Base-by-base conservation (phyloP, 2,797 vertebrate genomes). In the Xiphorhynchus erythropygius region DNA sequence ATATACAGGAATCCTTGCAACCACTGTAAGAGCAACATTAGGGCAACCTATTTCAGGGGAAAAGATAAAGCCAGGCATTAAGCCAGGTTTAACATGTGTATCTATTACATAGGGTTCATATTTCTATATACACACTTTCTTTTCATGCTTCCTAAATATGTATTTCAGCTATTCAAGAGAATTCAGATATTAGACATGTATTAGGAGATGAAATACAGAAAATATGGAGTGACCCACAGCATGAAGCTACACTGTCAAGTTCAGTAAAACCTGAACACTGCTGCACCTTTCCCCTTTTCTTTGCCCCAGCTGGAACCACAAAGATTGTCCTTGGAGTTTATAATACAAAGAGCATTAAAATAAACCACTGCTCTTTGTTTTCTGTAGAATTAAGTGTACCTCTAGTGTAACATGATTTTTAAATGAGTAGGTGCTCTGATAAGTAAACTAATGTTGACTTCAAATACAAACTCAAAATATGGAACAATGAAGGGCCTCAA, bases 321-420 rank as follows among this genome's bases (percentile, higher is more conserved):
- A 90, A 90, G 65, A 68, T 55, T 71, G 73, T 81, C 89, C 89
- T 92, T 95, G 80, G 81, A 93, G 85, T 90, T 96, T 94, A 77
- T 86, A 91, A 90, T 37, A 95, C 84, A 86, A 94, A 87, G 37
- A 25, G 35, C 87, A 97, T 87, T 94, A 95, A 97, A 96, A 96
- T 87, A 94, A 88, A 39, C 55, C 41, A 47, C 14, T 37, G 52
- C 21, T 44, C 37, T 78, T 94, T 55, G 55, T 69, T 91, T 97
- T 81, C 91, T 92, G 57, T 70, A 67, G 89, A 94, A 32, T 82
- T 87, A 69, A 84, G 69, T 89, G 87, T 87, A 76, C 68, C 73
- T 37, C 23, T 52, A 53, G 55, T 87, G 92, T 85, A 92, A 95
- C 35, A 12, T 2, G 47, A 71, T 80, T 87, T 87, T 57, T 67